phyloP scores from a whole-genome alignment of 2,113 vertebrate genomes.

The Ailuropoda melanoleuca region DNA sequence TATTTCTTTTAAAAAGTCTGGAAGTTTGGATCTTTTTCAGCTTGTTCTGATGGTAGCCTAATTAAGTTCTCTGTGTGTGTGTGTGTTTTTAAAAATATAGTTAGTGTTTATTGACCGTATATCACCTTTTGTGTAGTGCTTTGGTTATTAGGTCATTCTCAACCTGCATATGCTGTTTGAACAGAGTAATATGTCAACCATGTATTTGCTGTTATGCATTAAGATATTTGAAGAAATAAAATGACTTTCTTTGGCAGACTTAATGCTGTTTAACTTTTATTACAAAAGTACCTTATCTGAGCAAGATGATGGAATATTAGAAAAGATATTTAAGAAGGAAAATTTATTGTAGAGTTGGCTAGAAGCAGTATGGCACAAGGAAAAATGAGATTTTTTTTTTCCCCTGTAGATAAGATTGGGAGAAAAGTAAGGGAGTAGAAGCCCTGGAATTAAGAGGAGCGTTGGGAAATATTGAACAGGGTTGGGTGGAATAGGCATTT shows the following conservation, averaged over 20 bases:
- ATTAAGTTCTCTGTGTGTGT: not conserved
- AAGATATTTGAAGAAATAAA: conserved; percentile 36
- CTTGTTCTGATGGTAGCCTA: not conserved
- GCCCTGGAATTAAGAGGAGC: not conserved
- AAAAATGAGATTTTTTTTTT: conserved; percentile 6
- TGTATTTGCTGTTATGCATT: conserved; percentile 17
- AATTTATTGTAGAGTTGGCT: not conserved
- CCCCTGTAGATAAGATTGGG: not conserved
- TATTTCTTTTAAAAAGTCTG: not conserved
- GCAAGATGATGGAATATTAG: not conserved
- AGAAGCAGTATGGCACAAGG: not conserved
- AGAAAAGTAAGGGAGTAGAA: not conserved
- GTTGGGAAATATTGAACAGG: conserved; percentile 3
- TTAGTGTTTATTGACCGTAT: conserved; percentile 35
- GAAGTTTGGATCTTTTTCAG: conserved; percentile 19
- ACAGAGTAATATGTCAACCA: not conserved
- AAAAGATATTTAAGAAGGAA: not conserved
- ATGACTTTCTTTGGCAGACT: not conserved
- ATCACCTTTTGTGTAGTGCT: conserved; percentile 6
- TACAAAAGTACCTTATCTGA: conserved; percentile 30
- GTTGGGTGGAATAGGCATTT: conserved; percentile 49
- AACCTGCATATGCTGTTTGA: not conserved
- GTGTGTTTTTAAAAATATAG: not conserved
- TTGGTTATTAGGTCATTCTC: conserved; percentile 46
- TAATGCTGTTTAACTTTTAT: not conserved